Conservation (phyloP, 2,113 vertebrate genomes). For the Grammomys dolichurus region DNA sequence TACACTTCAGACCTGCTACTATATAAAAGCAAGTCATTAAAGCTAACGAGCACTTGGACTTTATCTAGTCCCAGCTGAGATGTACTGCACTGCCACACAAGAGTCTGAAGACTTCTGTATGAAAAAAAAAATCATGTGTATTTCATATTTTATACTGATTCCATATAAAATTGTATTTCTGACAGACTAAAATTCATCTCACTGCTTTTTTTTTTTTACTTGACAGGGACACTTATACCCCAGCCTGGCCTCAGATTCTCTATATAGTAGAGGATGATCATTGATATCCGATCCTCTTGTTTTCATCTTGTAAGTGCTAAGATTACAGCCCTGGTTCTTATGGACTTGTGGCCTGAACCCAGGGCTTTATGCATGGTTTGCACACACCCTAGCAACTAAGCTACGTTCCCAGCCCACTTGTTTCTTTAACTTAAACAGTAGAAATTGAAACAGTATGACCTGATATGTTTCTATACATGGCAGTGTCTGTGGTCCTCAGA, state of each 20-base stretch:
- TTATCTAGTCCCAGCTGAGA: background rate
- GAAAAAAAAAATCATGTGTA: background rate
- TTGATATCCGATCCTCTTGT: background rate
- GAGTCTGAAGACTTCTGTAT: background rate
- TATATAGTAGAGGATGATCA: background rate
- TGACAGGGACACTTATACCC: background rate
- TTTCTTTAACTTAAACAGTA: background rate
- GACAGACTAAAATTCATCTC: background rate
- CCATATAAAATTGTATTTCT: conserved; percentile 2
- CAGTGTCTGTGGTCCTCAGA: background rate
- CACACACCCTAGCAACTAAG: background rate
- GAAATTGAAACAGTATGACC: background rate
- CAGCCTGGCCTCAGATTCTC: background rate
- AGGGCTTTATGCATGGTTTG: background rate
- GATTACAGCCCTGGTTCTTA: background rate
- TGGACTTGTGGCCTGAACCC: background rate
- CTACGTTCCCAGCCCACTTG: background rate
- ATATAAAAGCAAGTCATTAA: background rate
- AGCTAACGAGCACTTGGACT: background rate
- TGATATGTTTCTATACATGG: background rate
- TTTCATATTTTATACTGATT: conserved; percentile 25
- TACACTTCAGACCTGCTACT: background rate
- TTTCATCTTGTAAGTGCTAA: background rate
- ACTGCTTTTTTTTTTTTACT: background rate
- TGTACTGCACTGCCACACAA: background rate